Percentiles rank a stretch among this genome's conserved stretches.
Evolutionary conservation across 2,113 vertebrate genomes (phyloP).

Genomic region (Catharus fuscescens): DNA sequence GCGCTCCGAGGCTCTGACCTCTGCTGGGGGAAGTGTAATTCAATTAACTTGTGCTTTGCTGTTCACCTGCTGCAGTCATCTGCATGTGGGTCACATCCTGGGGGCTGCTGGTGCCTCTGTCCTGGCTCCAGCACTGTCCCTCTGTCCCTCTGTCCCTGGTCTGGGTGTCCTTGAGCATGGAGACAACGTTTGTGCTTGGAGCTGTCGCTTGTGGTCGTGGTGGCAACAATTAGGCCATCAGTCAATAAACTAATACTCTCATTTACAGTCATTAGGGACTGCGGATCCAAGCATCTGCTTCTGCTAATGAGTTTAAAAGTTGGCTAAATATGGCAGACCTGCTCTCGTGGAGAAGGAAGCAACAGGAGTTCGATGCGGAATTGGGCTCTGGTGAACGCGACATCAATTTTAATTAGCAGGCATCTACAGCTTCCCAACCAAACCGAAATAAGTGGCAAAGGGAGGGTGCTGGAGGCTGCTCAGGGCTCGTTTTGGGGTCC

Average conservation of each 20-base stretch:
- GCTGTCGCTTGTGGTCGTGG: constrained; percentile 3
- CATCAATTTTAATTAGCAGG: constrained; percentile 49
- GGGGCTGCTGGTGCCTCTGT: neutral
- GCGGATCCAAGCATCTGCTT: constrained; percentile 32
- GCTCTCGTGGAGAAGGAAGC: neutral
- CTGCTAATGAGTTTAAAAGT: constrained; percentile 57
- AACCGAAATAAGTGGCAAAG: neutral
- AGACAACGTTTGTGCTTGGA: neutral
- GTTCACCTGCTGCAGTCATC: neutral
- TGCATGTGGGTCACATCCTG: neutral
- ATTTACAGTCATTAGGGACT: constrained; percentile 63
- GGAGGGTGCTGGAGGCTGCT: neutral
- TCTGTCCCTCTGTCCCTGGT: neutral
- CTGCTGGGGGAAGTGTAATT: neutral
- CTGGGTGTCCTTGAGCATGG: neutral
- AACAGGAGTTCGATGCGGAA: constrained; percentile 8
- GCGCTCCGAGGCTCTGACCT: neutral
- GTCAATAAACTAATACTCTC: constrained; percentile 64
- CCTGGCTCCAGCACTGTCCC: neutral
- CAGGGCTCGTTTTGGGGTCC: neutral
- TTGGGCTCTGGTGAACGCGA: neutral
- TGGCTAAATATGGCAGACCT: constrained; percentile 42
- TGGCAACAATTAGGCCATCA: constrained; percentile 59
- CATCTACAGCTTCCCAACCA: neutral
- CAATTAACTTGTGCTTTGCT: constrained; percentile 29